Evolutionary conservation across 2,888 invertebrate species (phyloP), one percentile per base, ranked within the genome.

Genomic region (Harpalus rufipes): DNA sequence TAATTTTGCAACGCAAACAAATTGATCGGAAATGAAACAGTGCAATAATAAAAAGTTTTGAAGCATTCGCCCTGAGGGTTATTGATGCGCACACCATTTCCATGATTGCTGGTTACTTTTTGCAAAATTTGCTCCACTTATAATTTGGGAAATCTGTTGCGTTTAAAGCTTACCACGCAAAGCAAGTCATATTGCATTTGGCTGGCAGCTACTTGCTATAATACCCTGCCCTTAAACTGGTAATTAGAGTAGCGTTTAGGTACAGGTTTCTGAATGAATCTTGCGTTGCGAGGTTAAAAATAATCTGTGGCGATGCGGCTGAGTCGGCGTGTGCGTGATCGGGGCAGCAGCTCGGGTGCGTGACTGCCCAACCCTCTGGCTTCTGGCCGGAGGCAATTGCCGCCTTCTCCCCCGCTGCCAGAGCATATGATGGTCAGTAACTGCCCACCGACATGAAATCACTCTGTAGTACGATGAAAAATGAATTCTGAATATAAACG

Each of bases 181-280:
- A 2, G 5, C 59, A 61, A 39, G 41, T 61, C 79, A 32, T 61
- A 79, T 58, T 79, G 39, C 25, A n/a, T 59, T 63, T 18, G 63
- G 21, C 63, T 59, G 59, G 59, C 59, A 63, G 25, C 16, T 25
- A 18, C 58, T 51, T 51, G 16, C 41, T 79, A 32, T 79, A 79
- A 79, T 61, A 61, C 61, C 61, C 61, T 79, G 39, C 79, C 79
- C 79, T 79, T 79, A 79, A 79, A 79, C 59, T 59, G 61, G 79
- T 39, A 59, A 79, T 79, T 79, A 79, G 39, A 32, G 14, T 12
- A 4, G 25, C 63, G 63, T 63, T 63, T 63, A 63, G 21, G 21
- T 18, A 18, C 59, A 8, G 14, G 78, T 79, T 79, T 79, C 59
- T 79, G 79, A 79, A 79, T 79, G 79, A 79, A 79, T 14, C 25